A percentile compares a stretch with the other conserved stretches of the same genome.
phyloP scores from a whole-genome alignment of 2,797 vertebrate species.

The Typhlichthys eigenmanni region DNA sequence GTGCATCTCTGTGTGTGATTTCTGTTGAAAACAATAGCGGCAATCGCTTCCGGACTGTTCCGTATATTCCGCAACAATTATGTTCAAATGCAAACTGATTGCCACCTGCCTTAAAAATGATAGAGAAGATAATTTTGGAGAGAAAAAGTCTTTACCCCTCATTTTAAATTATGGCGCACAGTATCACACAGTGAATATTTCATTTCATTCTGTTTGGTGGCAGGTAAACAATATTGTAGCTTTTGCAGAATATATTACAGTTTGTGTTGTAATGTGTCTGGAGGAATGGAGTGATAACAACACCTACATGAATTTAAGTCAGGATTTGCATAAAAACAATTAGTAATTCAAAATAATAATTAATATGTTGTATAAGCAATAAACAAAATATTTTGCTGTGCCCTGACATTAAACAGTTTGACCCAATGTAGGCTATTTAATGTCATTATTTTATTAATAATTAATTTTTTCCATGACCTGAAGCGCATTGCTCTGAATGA shows the following conservation, averaged over 20 bases:
- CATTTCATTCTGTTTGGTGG: conserved; percentile 32
- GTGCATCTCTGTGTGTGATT: conserved; percentile 5
- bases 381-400: too few species aligned
- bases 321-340: too few species aligned
- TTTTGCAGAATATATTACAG: conserved; percentile 39
- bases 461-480: too few species aligned
- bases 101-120: conserved; percentile 15
- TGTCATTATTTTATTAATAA: too few species aligned
- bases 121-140: conserved; percentile 10
- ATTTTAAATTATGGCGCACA: conserved; percentile 38
- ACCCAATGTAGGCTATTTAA: too few species aligned
- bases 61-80: conserved; percentile 8
- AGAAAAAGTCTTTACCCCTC: conserved; percentile 15
- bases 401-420: too few species aligned
- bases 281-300: not conserved
- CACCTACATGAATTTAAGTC: too few species aligned
- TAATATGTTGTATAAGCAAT: too few species aligned
- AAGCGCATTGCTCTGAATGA: too few species aligned
- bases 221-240: conserved; percentile 42
- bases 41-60: conserved; percentile 6
- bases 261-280: conserved; percentile 22
- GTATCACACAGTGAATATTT: conserved; percentile 38
- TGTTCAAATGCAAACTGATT: conserved; percentile 25
- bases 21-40: not conserved
- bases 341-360: too few species aligned